Evolutionary conservation across 2,113 vertebrate genomes (phyloP).

Genomic region (Forbesichthys papilliferus): DNA sequence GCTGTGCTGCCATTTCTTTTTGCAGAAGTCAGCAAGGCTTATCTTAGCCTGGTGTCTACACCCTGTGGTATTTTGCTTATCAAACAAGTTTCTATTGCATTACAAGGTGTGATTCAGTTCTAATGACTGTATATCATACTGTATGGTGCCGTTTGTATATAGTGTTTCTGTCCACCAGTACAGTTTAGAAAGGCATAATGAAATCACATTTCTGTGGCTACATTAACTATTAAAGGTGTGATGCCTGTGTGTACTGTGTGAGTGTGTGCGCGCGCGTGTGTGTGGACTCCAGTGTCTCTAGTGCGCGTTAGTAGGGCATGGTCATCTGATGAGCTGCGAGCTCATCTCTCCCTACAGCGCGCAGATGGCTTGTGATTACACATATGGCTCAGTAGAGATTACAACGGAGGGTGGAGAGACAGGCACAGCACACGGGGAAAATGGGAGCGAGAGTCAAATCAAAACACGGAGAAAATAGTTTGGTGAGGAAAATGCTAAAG

Average conservation of each 20-base stretch:
- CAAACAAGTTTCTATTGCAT: background rate
- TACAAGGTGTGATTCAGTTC: constrained; percentile 8
- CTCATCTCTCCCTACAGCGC: constrained; percentile 67
- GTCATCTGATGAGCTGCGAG: constrained; percentile 70
- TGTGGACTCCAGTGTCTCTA: background rate
- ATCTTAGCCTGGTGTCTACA: constrained; percentile 2
- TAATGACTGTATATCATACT: constrained; percentile 6
- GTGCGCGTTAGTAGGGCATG: constrained; percentile 27
- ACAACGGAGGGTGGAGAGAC: constrained; percentile 51
- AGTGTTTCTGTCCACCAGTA: constrained; percentile 25
- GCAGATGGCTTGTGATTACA: constrained; percentile 79
- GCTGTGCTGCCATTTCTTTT: background rate
- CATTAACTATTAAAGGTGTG: constrained; percentile 51
- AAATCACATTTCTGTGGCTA: constrained; percentile 17
- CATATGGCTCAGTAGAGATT: constrained; percentile 71
- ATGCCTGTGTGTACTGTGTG: background rate
- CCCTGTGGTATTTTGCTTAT: background rate
- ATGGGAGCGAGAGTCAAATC: constrained; percentile 32
- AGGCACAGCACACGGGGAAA: constrained; percentile 30
- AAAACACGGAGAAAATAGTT: constrained; percentile 34
- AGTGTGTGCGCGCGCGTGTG: background rate
- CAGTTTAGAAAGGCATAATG: constrained; percentile 32
- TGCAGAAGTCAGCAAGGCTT: background rate
- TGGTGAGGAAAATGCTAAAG: constrained; percentile 17
- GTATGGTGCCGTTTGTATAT: background rate